Evolutionary conservation across 23 tunicate genomes (phyloP).

Genomic region (Trididemnum nubilum): DNA sequence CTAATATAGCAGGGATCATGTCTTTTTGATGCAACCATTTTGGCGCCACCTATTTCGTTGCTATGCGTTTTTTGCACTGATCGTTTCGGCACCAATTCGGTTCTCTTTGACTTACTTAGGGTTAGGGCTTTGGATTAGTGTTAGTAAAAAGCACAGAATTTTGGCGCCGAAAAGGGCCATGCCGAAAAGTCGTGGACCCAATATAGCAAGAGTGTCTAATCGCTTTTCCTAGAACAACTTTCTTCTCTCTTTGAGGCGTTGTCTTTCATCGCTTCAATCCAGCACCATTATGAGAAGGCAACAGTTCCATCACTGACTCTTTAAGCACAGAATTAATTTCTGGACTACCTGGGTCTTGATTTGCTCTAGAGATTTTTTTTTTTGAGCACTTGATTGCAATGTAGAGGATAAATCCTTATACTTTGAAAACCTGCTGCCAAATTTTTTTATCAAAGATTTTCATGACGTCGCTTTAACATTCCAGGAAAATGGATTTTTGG

Average conservation of each 20-base stretch:
- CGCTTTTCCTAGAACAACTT: slow-evolving; percentile 10
- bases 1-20: too few relatives aligned
- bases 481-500: slow-evolving; percentile 4
- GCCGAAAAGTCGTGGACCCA: too few relatives aligned
- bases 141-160: too few relatives aligned
- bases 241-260: not conserved
- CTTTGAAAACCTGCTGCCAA: slow-evolving; percentile 16
- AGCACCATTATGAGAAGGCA: slow-evolving; percentile 7
- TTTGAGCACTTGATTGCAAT: slow-evolving; percentile 13
- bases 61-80: too few relatives aligned
- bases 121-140: too few relatives aligned
- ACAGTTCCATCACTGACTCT: slow-evolving; percentile 19
- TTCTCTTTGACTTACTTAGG: too few relatives aligned
- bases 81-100: too few relatives aligned
- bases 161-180: too few relatives aligned
- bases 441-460: not conserved
- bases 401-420: not conserved
- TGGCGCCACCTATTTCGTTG: too few relatives aligned
- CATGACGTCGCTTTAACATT: not conserved
- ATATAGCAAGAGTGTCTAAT: slow-evolving; percentile 14
- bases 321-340: not conserved
- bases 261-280: not conserved
- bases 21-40: too few relatives aligned
- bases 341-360: slow-evolving; percentile 1
- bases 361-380: not conserved